Percentiles rank a stretch among this genome's conserved stretches.
phyloP scores from a whole-genome alignment of 2,888 invertebrate genomes.

The Limenitis camilla region DNA sequence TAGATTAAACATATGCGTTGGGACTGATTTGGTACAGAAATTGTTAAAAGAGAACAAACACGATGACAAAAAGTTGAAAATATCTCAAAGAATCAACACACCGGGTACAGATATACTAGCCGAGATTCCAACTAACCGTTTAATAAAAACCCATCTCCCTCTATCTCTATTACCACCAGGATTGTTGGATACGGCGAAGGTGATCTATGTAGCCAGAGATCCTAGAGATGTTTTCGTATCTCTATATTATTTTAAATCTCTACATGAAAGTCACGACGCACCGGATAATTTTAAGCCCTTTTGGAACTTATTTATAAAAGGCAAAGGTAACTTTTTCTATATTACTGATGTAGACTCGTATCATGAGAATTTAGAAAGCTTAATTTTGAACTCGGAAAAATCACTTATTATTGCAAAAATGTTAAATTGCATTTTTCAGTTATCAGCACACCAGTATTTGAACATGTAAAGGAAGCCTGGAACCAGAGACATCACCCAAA shows the following conservation, averaged over 20 bases:
- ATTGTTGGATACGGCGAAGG: conserved; percentile 61
- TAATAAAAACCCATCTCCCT: conserved; percentile 77
- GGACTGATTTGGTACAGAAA: too few relatives aligned
- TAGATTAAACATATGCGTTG: too few relatives aligned
- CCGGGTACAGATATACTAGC: conserved; percentile 36
- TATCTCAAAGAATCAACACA: background rate
- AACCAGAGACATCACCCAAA: conserved; percentile 74
- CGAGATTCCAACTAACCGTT: conserved; percentile 31
- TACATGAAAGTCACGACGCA: conserved; percentile 70
- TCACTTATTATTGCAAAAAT: too few relatives aligned
- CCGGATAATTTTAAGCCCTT: conserved; percentile 73
- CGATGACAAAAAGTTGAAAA: conserved; percentile 7
- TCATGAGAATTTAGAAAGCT: too few relatives aligned
- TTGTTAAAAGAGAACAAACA: conserved; percentile 11
- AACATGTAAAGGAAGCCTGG: conserved; percentile 83
- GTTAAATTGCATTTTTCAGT: too few relatives aligned
- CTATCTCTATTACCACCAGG: conserved; percentile 77
- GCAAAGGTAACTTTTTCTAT: conserved; percentile 71
- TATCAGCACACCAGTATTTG: conserved; percentile 81
- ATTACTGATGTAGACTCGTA: too few relatives aligned
- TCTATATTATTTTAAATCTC: conserved; percentile 78
- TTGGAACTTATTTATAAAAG: conserved; percentile 76
- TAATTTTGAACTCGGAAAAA: too few relatives aligned
- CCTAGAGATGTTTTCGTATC: conserved; percentile 88
- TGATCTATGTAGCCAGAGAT: conserved; percentile 84